Percentiles rank a stretch among this genome's conserved stretches.
These are phyloP conservation scores for Drosophila suzukii DNA, from an alignment of 1,140 invertebrate species.

Conservation along the genomic window DNA sequence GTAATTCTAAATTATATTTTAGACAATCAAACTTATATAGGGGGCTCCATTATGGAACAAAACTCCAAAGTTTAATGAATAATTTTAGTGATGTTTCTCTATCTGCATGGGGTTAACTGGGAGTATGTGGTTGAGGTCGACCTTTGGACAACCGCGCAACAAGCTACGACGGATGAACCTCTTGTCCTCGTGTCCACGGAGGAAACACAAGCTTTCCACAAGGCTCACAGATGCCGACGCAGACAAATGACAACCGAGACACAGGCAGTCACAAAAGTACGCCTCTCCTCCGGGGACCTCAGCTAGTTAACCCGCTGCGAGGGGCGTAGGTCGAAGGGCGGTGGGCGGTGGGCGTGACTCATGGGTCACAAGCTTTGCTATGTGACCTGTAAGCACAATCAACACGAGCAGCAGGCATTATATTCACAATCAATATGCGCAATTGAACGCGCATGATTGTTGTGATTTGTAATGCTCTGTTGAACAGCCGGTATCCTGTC, in stretches of 20 bases:
- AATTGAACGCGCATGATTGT: slow-evolving; percentile 77
- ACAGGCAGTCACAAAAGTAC: slow-evolving; percentile 43
- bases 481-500: slow-evolving; percentile 12
- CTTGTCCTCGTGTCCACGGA: slow-evolving; percentile 49
- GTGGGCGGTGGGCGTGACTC: neutral
- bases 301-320: slow-evolving; percentile 27
- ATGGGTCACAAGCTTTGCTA: slow-evolving; percentile 40
- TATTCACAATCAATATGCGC: slow-evolving; percentile 78
- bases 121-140: slow-evolving; percentile 7
- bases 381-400: slow-evolving; percentile 76
- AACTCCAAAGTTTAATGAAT: too few relatives aligned
- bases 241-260: slow-evolving; percentile 73
- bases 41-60: too few relatives aligned
- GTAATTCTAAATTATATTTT: too few relatives aligned
- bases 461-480: slow-evolving; percentile 61
- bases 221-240: slow-evolving; percentile 42
- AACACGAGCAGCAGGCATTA: slow-evolving; percentile 58
- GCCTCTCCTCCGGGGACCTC: slow-evolving; percentile 42
- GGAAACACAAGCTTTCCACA: slow-evolving; percentile 21
- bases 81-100: too few relatives aligned
- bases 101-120: neutral
- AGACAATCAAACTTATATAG: too few relatives aligned
- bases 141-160: slow-evolving; percentile 33
- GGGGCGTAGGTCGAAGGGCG: too few relatives aligned
- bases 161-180: slow-evolving; percentile 65